Percentiles rank a stretch among this genome's conserved stretches.
Conservation (phyloP, 2,113 vertebrate species). For the Andinoacara biseriatus region DNA sequence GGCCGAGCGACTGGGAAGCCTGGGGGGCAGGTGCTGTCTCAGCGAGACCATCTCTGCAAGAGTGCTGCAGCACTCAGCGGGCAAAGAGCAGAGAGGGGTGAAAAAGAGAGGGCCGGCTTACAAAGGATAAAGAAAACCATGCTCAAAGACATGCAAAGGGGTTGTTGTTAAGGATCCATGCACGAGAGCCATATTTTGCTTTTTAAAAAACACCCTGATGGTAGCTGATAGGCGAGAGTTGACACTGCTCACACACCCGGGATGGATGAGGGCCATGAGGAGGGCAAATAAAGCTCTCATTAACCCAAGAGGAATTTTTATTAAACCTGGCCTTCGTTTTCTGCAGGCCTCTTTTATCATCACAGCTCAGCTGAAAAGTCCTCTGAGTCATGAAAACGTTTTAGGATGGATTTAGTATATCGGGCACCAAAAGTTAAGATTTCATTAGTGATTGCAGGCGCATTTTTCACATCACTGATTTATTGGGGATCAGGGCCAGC, state of each 20-base stretch:
- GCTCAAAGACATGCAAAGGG: slow-evolving; percentile 1
- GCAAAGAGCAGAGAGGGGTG: slow-evolving; percentile 35
- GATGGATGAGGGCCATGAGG: not conserved
- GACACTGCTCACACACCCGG: not conserved
- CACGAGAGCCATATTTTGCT: not conserved
- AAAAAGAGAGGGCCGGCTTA: slow-evolving; percentile 35
- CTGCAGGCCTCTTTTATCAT: slow-evolving; percentile 19
- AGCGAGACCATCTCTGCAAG: slow-evolving; percentile 42
- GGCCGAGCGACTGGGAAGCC: slow-evolving; percentile 42
- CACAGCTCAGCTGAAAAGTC: not conserved
- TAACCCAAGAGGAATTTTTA: slow-evolving; percentile 6
- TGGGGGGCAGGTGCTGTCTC: slow-evolving; percentile 45
- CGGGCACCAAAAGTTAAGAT: slow-evolving; percentile 5
- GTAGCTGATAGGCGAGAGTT: not conserved
- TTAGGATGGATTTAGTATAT: slow-evolving; percentile 18
- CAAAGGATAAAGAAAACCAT: slow-evolving; percentile 44
- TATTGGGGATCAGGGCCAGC: slow-evolving; percentile 11
- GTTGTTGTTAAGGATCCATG: not conserved
- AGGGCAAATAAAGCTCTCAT: slow-evolving; percentile 23
- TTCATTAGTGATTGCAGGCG: slow-evolving; percentile 43
- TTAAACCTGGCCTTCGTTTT: slow-evolving; percentile 29
- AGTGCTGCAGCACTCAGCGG: slow-evolving; percentile 52
- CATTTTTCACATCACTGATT: slow-evolving; percentile 41
- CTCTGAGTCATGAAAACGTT: not conserved
- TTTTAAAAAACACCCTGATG: not conserved